Percentiles rank a stretch among this genome's conserved stretches.
phyloP scores from a whole-genome alignment of 2,888 invertebrate species.

The Pseudococcus longispinus region DNA sequence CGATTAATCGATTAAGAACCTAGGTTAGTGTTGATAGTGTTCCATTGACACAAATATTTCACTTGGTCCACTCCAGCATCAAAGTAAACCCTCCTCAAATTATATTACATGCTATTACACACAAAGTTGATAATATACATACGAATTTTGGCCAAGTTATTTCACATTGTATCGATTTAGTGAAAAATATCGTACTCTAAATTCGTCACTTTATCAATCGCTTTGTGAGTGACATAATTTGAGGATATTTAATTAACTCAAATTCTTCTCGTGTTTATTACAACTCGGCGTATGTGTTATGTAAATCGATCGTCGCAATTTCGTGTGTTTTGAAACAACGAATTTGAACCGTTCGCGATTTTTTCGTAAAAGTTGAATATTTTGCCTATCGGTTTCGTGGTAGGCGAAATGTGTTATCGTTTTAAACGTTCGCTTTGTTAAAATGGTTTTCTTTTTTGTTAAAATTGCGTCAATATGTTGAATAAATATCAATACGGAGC shows the following conservation, averaged over 20 bases:
- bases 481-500: no score
- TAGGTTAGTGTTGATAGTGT: slow-evolving; percentile 5
- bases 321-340: neutral
- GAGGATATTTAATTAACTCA: no score
- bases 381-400: neutral
- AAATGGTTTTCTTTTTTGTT: neutral
- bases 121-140: no score
- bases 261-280: no score
- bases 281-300: neutral
- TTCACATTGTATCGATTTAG: no score
- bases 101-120: no score
- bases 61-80: neutral
- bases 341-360: neutral
- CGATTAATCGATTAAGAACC: slow-evolving; percentile 16
- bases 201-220: no score
- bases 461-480: no score
- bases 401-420: neutral
- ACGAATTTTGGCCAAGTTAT: no score
- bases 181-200: no score
- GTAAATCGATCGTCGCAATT: neutral
- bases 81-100: no score
- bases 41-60: neutral
- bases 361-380: neutral
- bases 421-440: neutral
- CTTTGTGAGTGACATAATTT: no score